These are phyloP conservation scores for Cylindroiulus punctatus DNA, from an alignment of 2,888 invertebrate genomes.

Conservation along the genomic window DNA sequence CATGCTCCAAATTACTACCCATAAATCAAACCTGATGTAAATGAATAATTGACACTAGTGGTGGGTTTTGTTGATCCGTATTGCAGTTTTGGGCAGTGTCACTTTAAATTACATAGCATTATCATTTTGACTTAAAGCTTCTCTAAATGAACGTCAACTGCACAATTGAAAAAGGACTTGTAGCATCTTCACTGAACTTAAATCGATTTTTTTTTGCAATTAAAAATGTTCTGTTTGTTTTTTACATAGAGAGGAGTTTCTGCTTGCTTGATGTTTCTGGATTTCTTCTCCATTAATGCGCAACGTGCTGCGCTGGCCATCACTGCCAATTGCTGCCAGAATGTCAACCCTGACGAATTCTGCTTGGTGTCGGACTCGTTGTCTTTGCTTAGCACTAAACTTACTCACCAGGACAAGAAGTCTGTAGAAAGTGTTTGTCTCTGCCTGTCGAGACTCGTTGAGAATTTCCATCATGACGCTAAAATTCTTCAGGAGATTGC, in stretches of 20 bases:
- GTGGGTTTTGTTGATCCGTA: too few relatives aligned
- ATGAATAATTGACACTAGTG: too few relatives aligned
- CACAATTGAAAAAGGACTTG: too few relatives aligned
- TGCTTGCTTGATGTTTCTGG: conserved; percentile 94
- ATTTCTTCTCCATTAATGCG: conserved; percentile 98
- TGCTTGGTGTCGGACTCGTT: conserved; percentile 89
- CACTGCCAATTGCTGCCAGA: conserved; percentile 97
- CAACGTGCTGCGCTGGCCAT: conserved; percentile 96
- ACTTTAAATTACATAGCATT: too few relatives aligned
- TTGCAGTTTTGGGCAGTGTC: too few relatives aligned
- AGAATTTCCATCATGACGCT: conserved; percentile 94
- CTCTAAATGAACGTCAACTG: too few relatives aligned
- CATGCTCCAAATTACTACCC: too few relatives aligned
- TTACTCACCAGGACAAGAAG: conserved; percentile 85
- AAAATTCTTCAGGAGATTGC: conserved; percentile 92
- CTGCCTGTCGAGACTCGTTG: conserved; percentile 94
- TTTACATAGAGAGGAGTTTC: conserved; percentile 86
- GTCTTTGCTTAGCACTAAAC: conserved; percentile 78
- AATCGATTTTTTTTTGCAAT: not conserved
- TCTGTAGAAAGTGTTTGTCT: conserved; percentile 97
- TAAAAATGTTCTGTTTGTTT: conserved; percentile 10
- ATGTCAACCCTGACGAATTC: conserved; percentile 92
- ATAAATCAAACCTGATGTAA: too few relatives aligned
- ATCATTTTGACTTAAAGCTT: too few relatives aligned
- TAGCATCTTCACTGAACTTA: too few relatives aligned